A percentile compares a stretch with the other conserved stretches of the same genome.
phyloP scores from a whole-genome alignment of 2,797 vertebrate genomes.

The Loris lydekkerianus region DNA sequence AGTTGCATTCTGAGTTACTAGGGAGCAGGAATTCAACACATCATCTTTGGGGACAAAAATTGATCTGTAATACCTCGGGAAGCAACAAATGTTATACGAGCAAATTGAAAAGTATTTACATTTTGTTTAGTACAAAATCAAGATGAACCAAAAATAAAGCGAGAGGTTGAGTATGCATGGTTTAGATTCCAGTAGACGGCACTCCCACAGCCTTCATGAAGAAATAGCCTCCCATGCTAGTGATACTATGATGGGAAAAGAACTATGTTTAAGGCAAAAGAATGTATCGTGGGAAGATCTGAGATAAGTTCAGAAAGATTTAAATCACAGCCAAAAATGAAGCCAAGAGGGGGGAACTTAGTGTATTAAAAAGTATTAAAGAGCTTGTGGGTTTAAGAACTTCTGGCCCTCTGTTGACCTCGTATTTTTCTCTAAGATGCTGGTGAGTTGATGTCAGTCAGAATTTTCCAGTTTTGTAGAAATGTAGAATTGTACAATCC shows the following conservation, averaged over 20 bases:
- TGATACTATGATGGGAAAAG: neutral
- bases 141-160: neutral
- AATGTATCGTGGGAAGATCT: neutral
- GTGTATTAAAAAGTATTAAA: neutral
- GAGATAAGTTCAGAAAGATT: neutral
- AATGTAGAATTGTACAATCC: no score
- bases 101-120: neutral
- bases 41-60: neutral
- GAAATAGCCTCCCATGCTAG: neutral
- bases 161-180: neutral
- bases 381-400: neutral
- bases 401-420: neutral
- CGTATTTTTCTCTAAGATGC: neutral
- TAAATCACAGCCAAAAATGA: neutral
- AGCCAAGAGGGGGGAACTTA: neutral
- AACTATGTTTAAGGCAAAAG: neutral
- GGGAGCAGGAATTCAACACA: neutral
- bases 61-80: neutral
- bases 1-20: neutral
- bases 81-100: neutral
- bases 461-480: neutral
- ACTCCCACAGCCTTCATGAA: neutral
- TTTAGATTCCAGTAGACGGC: neutral
- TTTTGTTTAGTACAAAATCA: neutral
- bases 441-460: neutral